These are phyloP conservation scores for Ctena decussata DNA, from an alignment of 2,888 invertebrate species.

Conservation along the genomic window DNA sequence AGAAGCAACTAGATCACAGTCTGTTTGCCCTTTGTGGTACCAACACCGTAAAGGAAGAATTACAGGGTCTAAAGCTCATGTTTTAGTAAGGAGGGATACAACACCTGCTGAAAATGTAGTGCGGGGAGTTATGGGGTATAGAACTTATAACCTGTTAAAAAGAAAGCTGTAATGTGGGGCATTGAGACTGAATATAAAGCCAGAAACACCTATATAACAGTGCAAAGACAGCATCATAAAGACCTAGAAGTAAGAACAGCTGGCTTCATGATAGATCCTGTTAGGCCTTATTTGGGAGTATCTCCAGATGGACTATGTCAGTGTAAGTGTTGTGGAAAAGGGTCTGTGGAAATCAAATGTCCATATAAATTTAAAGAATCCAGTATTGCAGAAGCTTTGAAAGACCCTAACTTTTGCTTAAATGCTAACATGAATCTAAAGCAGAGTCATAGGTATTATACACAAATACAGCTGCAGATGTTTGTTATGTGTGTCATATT, in stretches of 20 bases:
- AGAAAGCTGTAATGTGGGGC: conserved; percentile 19
- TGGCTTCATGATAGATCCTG: background rate
- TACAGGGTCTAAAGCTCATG: conserved; percentile 13
- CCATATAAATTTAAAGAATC: background rate
- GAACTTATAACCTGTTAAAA: conserved; percentile 13
- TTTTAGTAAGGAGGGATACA: background rate
- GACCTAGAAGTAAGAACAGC: background rate
- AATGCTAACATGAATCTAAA: conserved; percentile 28
- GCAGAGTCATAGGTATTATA: conserved; percentile 30
- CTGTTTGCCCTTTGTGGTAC: background rate
- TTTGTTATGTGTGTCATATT: background rate
- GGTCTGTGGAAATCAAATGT: conserved; percentile 3
- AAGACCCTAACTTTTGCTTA: conserved; percentile 33
- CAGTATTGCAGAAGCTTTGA: background rate
- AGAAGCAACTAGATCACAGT: background rate
- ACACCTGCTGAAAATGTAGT: conserved; percentile 11
- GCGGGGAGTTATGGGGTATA: background rate
- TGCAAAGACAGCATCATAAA: background rate
- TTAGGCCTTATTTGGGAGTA: background rate
- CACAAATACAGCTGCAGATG: conserved; percentile 42
- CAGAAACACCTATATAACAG: background rate
- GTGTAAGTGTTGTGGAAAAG: conserved; percentile 22
- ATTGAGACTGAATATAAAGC: background rate
- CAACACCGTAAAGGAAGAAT: background rate
- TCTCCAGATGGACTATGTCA: background rate